Base-by-base conservation (phyloP, 2,888 invertebrate genomes). In the Drosophila buzzatii region DNA sequence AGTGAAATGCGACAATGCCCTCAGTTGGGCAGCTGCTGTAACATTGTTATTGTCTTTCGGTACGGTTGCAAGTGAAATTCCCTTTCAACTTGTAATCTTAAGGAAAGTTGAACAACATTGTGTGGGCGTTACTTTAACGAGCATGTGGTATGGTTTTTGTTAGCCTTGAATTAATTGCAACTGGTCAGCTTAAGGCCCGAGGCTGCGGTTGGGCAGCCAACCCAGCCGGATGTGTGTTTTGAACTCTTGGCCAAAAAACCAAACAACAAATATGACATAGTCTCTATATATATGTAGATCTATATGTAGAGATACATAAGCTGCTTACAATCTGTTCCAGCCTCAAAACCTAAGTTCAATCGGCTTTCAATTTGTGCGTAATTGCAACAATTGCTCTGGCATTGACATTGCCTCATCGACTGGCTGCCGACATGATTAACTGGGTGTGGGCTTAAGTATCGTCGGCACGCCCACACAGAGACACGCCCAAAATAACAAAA, bases 1-100 rank as follows among this genome's bases (percentile, higher is more conserved):
- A 88, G 86, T 86, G 86, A 86, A 86, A 90, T 90, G 89, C 83
- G 76, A 88, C 86, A 77, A 77, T 85, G 90, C 86, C 83, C 90
- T 86, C 73, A 31, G 58, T 45, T 51, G 60, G 39, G 33, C 39
- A 39, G 20, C 60, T 47, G 51, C 49, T 55, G 68, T 70, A 72
- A 68, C 63, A 69, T 33, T 27, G 33, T 35, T 51, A 14, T 51
- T 51, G 18, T 51, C 18, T 33, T 16, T 23, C 18, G 51, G 33
- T 12, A 12, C 12, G 33, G 33, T 10, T 51, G 55, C 55, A 45
- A 20, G 52, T 66, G 60, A 68, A 66, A 82, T 89, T 89, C 83
- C 85, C 85, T 88, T 85, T 85, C 87, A 70, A 79, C 64, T 76
- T 57, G 53, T 51, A 51, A 55, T 35, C 62, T 52, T 23, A 53